Percentiles rank a stretch among this genome's conserved stretches.
Evolutionary conservation across 2,113 vertebrate species (phyloP).

Genomic region (Agelaius tricolor): DNA sequence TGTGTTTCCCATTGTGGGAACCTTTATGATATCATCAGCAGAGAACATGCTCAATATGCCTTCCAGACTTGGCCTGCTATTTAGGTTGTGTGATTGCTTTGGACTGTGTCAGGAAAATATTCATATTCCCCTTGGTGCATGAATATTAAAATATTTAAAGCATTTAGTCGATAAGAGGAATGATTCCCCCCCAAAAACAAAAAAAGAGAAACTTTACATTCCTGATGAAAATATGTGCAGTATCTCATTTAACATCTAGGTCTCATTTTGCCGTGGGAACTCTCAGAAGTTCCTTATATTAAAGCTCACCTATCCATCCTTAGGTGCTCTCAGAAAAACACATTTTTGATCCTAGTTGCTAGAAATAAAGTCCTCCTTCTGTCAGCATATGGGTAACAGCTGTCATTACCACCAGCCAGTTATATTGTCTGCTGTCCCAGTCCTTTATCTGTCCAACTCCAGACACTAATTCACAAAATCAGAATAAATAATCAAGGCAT

Average conservation of each 20-base stretch:
- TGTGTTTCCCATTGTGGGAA: conserved; percentile 61
- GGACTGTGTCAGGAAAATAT: not conserved
- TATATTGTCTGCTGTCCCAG: not conserved
- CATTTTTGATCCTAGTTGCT: not conserved
- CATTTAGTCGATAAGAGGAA: not conserved
- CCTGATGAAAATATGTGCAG: not conserved
- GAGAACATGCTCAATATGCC: conserved; percentile 65
- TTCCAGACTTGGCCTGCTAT: conserved; percentile 56
- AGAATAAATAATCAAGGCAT: conserved; percentile 47
- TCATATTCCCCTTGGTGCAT: not conserved
- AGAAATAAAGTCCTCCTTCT: conserved; percentile 3
- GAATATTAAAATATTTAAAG: conserved; percentile 30
- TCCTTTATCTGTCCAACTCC: conserved; percentile 42
- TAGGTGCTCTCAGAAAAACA: not conserved
- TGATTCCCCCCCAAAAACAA: rapidly evolving
- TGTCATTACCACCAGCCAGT: conserved; percentile 5
- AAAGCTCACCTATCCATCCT: not conserved
- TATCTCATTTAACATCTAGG: not conserved
- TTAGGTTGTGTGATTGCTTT: conserved; percentile 6
- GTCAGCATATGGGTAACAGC: conserved; percentile 47
- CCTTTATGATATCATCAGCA: conserved; percentile 50
- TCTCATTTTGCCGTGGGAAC: not conserved
- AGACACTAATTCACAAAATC: conserved; percentile 44
- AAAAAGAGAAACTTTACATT: not conserved
- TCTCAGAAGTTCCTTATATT: not conserved